Evolutionary conservation across 2,888 invertebrate genomes (phyloP).

Genomic region (Agapostemon virescens): DNA sequence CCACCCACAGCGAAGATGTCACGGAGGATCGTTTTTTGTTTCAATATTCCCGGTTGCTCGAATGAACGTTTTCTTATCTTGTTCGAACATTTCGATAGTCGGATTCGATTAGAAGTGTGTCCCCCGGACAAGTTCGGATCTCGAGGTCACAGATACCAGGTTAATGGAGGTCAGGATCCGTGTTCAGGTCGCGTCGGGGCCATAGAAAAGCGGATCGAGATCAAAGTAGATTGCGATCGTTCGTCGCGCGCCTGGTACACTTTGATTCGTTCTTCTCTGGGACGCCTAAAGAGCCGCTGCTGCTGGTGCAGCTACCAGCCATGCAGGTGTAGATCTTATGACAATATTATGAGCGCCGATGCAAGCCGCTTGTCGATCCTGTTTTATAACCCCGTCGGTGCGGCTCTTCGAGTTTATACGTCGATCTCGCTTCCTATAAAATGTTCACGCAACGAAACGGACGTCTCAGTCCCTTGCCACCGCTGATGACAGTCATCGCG

Average conservation of each 20-base stretch:
- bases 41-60: too few species aligned
- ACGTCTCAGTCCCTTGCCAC: slow-evolving; percentile 3
- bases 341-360: slow-evolving; percentile 70
- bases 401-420: slow-evolving; percentile 33
- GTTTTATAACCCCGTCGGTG: slow-evolving; percentile 57
- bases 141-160: slow-evolving; percentile 66
- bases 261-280: slow-evolving; percentile 52
- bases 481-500: slow-evolving; percentile 22
- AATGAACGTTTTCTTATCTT: neutral
- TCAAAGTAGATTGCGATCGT: slow-evolving; percentile 70
- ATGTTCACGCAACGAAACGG: slow-evolving; percentile 13
- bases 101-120: slow-evolving; percentile 25
- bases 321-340: slow-evolving; percentile 70
- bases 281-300: slow-evolving; percentile 34
- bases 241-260: slow-evolving; percentile 46
- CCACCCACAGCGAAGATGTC: neutral
- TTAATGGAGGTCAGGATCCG: slow-evolving; percentile 73
- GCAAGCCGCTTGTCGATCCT: slow-evolving; percentile 60
- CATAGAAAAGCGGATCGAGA: slow-evolving; percentile 68
- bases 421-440: slow-evolving; percentile 28
- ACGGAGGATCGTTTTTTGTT: neutral
- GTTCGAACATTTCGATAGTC: slow-evolving; percentile 7
- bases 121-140: slow-evolving; percentile 39
- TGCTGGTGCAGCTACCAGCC: slow-evolving; percentile 18
- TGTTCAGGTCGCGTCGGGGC: slow-evolving; percentile 63